Evolutionary conservation across 2,797 vertebrate genomes (phyloP).

Genomic region (Darevskia nairensis): DNA sequence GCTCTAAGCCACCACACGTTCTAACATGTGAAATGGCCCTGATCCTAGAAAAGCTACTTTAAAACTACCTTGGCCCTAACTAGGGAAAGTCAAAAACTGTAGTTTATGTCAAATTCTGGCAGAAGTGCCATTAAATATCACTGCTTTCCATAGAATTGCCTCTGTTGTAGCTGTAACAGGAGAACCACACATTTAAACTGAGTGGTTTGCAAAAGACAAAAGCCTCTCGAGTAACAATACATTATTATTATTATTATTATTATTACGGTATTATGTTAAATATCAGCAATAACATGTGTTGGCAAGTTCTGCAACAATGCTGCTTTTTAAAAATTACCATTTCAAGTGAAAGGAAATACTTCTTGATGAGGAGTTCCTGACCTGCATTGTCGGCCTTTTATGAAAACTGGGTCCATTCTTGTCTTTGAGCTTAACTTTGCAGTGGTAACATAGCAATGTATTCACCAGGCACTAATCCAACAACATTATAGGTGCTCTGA

Average conservation of each 20-base stretch:
- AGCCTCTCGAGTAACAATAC: not conserved
- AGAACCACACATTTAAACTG: not conserved
- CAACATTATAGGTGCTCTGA: slow-evolving; percentile 22
- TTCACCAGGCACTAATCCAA: slow-evolving; percentile 27
- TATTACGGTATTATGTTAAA: not conserved
- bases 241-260: not conserved
- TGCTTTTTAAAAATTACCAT: fast-evolving
- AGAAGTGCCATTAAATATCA: slow-evolving; percentile 1
- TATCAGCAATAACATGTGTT: not conserved
- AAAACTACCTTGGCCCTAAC: not conserved
- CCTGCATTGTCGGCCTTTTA: not conserved
- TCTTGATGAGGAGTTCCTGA: not conserved
- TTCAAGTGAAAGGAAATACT: not conserved
- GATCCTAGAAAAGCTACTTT: not conserved
- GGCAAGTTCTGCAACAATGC: not conserved
- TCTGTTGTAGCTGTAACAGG: not conserved
- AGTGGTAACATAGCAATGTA: slow-evolving; percentile 13
- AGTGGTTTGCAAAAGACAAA: not conserved
- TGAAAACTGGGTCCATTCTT: not conserved
- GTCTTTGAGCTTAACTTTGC: not conserved
- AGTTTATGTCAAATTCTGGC: not conserved
- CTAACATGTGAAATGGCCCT: not conserved
- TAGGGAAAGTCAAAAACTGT: not conserved
- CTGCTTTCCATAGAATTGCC: not conserved
- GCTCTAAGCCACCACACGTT: not conserved